Evolutionary conservation across 30 jellyfish, hydroid and myxozoan species (phyloP).

Genomic region (Chrysaora quinquecirrha): DNA sequence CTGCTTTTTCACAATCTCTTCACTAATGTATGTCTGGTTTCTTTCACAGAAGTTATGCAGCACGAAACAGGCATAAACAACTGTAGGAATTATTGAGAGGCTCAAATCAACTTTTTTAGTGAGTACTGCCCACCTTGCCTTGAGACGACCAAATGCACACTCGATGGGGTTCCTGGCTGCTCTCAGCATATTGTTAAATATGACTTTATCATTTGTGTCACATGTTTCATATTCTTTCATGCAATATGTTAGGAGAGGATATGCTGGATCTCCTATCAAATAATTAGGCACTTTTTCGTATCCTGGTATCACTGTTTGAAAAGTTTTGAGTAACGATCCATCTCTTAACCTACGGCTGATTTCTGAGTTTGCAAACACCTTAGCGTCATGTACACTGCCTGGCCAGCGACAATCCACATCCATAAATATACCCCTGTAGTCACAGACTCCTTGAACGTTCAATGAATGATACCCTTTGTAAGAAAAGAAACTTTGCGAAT

Average conservation of each 20-base stretch:
- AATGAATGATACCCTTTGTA: conserved; percentile 41
- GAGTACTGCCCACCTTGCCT: conserved; percentile 75
- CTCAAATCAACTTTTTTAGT: conserved; percentile 50
- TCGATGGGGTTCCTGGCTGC: conserved; percentile 76
- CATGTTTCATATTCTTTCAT: conserved; percentile 67
- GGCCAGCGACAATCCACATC: conserved; percentile 87
- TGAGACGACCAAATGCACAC: conserved; percentile 80
- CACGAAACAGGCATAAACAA: conserved; percentile 65
- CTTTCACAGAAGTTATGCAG: conserved; percentile 74
- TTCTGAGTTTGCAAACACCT: conserved; percentile 45
- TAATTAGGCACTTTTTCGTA: conserved; percentile 39
- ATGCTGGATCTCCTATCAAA: conserved; percentile 77
- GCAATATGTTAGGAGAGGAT: conserved; percentile 68
- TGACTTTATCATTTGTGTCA: conserved; percentile 47
- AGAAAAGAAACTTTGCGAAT: conserved; percentile 48
- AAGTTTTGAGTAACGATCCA: conserved; percentile 14
- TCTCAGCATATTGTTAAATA: conserved; percentile 63
- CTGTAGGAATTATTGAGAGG: conserved; percentile 46
- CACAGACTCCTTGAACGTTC: conserved; percentile 72
- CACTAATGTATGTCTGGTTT: too few species aligned
- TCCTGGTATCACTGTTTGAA: conserved; percentile 12
- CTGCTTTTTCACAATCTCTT: neutral
- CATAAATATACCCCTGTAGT: conserved; percentile 56
- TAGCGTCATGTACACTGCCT: conserved; percentile 65
- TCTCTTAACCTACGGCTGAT: conserved; percentile 6